These are phyloP conservation scores for Megaceryle maxima DNA, from an alignment of 2,113 vertebrate genomes.

Conservation along the genomic window DNA sequence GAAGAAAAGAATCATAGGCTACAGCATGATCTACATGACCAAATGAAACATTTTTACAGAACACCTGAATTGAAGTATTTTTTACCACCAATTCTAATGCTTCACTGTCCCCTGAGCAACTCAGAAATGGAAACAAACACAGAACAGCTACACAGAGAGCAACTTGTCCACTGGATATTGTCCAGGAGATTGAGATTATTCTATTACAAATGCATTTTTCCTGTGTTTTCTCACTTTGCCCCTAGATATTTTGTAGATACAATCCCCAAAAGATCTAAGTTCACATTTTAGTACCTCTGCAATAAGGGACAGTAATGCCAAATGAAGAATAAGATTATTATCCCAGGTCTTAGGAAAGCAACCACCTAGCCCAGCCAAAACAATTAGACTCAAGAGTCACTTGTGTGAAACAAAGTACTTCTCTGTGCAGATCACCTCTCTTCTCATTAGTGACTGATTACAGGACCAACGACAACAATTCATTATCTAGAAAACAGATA, in stretches of 20 bases:
- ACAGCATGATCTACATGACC: neutral
- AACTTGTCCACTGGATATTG: neutral
- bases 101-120: neutral
- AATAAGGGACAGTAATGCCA: neutral
- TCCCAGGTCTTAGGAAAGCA: neutral
- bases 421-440: neutral
- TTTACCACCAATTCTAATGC: neutral
- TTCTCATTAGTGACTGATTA: conserved; percentile 21
- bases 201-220: neutral
- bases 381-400: neutral
- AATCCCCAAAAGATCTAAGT: neutral
- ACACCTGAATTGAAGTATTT: neutral
- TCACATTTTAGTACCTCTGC: neutral
- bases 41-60: neutral
- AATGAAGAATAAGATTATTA: conserved; percentile 6
- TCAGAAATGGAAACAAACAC: neutral
- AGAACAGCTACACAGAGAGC: neutral
- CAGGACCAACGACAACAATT: conserved; percentile 11
- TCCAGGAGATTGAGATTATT: neutral
- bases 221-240: neutral
- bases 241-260: neutral
- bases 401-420: neutral
- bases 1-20: neutral
- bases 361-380: neutral
- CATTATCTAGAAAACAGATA: conserved; percentile 24